phyloP scores from a whole-genome alignment of 2,113 vertebrate genomes.

The Sorex araneus region DNA sequence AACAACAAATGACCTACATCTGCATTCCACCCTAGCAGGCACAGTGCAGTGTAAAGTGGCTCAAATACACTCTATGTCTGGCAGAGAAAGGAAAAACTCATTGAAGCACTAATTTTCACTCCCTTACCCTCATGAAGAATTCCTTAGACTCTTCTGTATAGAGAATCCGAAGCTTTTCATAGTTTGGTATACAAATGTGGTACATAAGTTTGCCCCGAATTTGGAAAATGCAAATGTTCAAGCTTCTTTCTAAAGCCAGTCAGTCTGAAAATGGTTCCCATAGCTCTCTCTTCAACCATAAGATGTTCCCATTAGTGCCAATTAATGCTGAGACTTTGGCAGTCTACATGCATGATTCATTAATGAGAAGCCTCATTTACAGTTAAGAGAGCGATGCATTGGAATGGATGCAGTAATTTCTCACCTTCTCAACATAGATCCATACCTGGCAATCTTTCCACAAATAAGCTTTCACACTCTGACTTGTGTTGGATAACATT shows the following conservation, averaged over 20 bases:
- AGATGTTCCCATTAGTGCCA: slow-evolving; percentile 73
- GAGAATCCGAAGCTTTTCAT: slow-evolving; percentile 14
- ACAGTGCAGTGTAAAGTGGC: neutral
- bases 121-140: slow-evolving; percentile 21
- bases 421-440: neutral
- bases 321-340: slow-evolving; percentile 67
- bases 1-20: neutral
- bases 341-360: slow-evolving; percentile 64
- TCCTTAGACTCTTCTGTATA: slow-evolving; percentile 2
- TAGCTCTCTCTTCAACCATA: slow-evolving; percentile 56
- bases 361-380: slow-evolving; percentile 61
- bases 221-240: slow-evolving; percentile 42
- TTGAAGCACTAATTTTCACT: slow-evolving; percentile 17
- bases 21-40: neutral
- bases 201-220: slow-evolving; percentile 16
- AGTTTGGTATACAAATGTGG: neutral
- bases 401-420: neutral
- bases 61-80: neutral
- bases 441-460: neutral
- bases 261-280: slow-evolving; percentile 67
- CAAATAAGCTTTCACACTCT: neutral
- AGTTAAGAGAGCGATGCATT: neutral
- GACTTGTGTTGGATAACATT: neutral
- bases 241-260: slow-evolving; percentile 62
- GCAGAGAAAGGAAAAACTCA: neutral